Base-by-base conservation (phyloP, 1,140 invertebrate species). In the Onthophagus taurus region DNA sequence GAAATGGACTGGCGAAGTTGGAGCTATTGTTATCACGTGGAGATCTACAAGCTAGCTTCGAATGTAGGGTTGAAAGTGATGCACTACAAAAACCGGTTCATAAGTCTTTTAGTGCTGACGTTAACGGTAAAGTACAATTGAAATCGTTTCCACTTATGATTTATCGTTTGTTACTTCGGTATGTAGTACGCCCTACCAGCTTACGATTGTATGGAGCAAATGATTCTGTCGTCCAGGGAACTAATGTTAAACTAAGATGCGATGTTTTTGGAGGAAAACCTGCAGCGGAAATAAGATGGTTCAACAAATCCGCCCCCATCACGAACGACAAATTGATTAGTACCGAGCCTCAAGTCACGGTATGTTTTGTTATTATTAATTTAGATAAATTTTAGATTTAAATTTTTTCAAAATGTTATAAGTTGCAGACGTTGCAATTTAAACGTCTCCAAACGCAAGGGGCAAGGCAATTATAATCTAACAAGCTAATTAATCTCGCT, bases 91-190 rank as follows among this genome's bases (percentile, higher is more conserved):
- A 72, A 37, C 76, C 81, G n/a, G 72, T 85, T 31, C 58, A 70
- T 6, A 72, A 73, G 26, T 74, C 74, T 58, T 72, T 91, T 34
- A 72, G 77, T 48, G 68, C 88, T 16, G 82, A 90, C 61, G 78
- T 92, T 37, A 77, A 89, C 70, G 87, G 88, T 93, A 67, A 77
- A 78, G 67, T n/a, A n/a, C n/a, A n/a, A n/a, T n/a, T n/a, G n/a
- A n/a, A n/a, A n/a, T n/a, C n/a, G n/a, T n/a, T n/a, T n/a, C n/a
- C n/a, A n/a, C n/a, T n/a, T n/a, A n/a, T n/a, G n/a, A n/a, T n/a
- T n/a, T n/a, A n/a, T n/a, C n/a, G n/a, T n/a, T n/a, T n/a, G n/a
- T n/a, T n/a, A n/a, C n/a, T n/a, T n/a, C n/a, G n/a, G n/a, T n/a
- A n/a, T n/a, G n/a, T n/a, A n/a, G n/a, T n/a, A n/a, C n/a, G n/a